Base-by-base conservation (phyloP, 2,797 vertebrate species). In the Loriculus beryllinus region DNA sequence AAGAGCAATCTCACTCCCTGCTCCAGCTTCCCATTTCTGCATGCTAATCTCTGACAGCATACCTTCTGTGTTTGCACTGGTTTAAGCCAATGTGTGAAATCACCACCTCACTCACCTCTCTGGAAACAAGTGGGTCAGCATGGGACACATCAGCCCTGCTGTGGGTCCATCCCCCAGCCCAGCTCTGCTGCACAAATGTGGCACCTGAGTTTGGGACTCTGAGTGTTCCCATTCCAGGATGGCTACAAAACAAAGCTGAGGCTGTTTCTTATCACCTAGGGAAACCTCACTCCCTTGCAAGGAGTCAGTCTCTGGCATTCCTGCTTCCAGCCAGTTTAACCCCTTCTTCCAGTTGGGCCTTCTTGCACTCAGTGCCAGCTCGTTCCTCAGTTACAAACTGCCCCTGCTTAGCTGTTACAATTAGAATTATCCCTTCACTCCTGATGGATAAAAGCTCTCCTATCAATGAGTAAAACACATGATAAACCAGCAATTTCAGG, bases 401-500 rank as follows among this genome's bases (percentile, higher is more conserved):
- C 31, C 49, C 33, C 64, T n/a, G 21, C 65, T 51, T 51, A 87
- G 33, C 74, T 90, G 43, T 56, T 62, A 52, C 7, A 79, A 35
- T 35, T 7, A 62, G 26, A 68, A 89, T 59, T 86, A 59, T 23
- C 47, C 25, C 29, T 74, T 74, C 45, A 25, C 18, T 69, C 51
- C 39, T 48, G 17, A 69, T 20, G 18, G 15, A 62, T 37, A 0
- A 4, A 88, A 82, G 26, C 67, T 90, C 40, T 84, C 42, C 35
- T 54, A 17, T 22, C 60, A 57, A 10, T 35, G 51, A 83, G 23
- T 56, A 81, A 82, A 82, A 78, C 10, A 57, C 22, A 70, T 14
- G 10, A 35, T 11, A 57, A 57, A 23, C 33, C 93, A 99, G 98
- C 99, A 99, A 99, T 97, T 99, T 99, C 93, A 99, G 97, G 78